Evolutionary conservation across 2,113 vertebrate species (phyloP).

Genomic region (Forbesichthys agassizii): DNA sequence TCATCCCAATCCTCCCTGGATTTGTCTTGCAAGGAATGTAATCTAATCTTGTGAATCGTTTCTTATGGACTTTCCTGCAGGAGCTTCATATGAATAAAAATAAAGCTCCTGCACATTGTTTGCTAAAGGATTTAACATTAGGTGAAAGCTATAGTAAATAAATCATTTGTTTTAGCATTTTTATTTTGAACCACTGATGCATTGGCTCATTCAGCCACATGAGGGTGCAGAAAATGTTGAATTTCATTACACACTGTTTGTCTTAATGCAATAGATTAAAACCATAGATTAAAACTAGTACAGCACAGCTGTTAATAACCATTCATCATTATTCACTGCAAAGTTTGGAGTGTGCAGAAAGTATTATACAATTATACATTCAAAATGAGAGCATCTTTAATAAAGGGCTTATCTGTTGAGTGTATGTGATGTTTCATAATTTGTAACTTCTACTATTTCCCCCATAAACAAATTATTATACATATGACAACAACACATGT

Average conservation of each 20-base stretch:
- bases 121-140: not conserved
- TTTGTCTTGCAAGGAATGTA: not conserved
- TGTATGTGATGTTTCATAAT: not conserved
- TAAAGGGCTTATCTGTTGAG: too few relatives aligned
- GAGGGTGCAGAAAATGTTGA: conserved; percentile 15
- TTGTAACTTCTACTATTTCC: conserved; percentile 20
- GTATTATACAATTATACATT: too few relatives aligned
- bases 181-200: not conserved
- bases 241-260: too few relatives aligned
- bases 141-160: not conserved
- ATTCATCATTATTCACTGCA: too few relatives aligned
- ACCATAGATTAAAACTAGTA: too few relatives aligned
- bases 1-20: too few relatives aligned
- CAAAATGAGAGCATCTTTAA: too few relatives aligned
- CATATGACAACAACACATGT: conserved; percentile 1
- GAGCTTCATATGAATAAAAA: too few relatives aligned
- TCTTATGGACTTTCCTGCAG: not conserved
- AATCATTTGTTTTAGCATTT: not conserved
- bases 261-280: too few relatives aligned
- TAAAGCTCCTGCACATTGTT: too few relatives aligned
- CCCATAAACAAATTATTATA: conserved; percentile 14
- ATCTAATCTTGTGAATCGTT: not conserved
- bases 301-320: too few relatives aligned
- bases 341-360: too few relatives aligned
- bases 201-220: conserved; percentile 24